Conservation (phyloP, 1,140 invertebrate species). For the Colletes gigas region DNA sequence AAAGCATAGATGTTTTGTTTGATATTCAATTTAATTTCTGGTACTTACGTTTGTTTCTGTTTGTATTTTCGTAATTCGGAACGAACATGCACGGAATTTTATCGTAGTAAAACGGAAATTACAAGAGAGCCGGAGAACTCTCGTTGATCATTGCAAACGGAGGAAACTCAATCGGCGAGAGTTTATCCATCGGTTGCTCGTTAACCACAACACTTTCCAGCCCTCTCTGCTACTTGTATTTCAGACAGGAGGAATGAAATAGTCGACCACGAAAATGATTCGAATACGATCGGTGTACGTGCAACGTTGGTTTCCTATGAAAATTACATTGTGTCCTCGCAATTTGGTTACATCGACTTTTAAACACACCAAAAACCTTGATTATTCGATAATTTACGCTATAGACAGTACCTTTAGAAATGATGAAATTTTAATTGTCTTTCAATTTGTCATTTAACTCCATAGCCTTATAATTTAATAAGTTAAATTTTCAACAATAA, state of each 20-base stretch:
- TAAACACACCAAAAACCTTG: too few species aligned
- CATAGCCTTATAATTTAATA: too few species aligned
- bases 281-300: neutral
- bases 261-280: constrained; percentile 48
- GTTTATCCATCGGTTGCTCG: constrained; percentile 46
- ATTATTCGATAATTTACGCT: too few species aligned
- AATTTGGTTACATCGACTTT: neutral
- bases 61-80: neutral
- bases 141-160: constrained; percentile 11
- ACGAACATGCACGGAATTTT: neutral
- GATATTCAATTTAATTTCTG: too few species aligned
- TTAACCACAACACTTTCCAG: constrained; percentile 65
- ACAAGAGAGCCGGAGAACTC: constrained; percentile 23
- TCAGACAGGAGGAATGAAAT: constrained; percentile 40
- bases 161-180: constrained; percentile 62
- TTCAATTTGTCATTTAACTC: too few species aligned
- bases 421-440: too few species aligned
- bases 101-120: constrained; percentile 49
- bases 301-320: neutral
- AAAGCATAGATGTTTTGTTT: too few species aligned
- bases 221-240: constrained; percentile 56
- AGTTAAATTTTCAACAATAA: too few species aligned
- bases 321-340: neutral
- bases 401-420: too few species aligned
- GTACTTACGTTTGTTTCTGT: too few species aligned